Evolutionary conservation across 1,140 invertebrate genomes (phyloP).

Genomic region (Orius insidiosus): DNA sequence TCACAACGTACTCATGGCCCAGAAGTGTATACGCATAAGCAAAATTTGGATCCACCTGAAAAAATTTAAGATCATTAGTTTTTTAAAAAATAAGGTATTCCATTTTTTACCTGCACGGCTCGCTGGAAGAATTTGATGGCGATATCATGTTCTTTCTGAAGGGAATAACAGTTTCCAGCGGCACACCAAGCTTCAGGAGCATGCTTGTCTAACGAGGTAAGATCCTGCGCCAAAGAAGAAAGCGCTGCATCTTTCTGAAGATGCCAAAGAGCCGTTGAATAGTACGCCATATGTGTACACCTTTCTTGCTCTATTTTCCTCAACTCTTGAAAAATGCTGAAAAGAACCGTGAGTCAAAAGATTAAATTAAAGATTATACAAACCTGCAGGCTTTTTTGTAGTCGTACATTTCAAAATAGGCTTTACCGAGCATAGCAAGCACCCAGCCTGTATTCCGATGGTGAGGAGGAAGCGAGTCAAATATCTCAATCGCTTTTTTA

Average conservation of each 20-base stretch:
- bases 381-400: conserved; percentile 64
- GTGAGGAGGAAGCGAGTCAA: conserved; percentile 59
- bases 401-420: conserved; percentile 83
- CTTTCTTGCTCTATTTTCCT: conserved; percentile 68
- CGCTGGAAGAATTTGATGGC: conserved; percentile 97
- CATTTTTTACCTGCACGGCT: conserved; percentile 58
- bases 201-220: conserved; percentile 54
- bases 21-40: conserved; percentile 93
- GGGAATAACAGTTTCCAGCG: conserved; percentile 90
- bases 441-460: conserved; percentile 87
- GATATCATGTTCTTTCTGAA: conserved; percentile 94
- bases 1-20: conserved; percentile 91
- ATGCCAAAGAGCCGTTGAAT: conserved; percentile 95
- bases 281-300: conserved; percentile 83
- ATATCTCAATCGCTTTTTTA: conserved; percentile 59
- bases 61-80: background rate
- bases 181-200: conserved; percentile 84
- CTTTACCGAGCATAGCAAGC: conserved; percentile 70
- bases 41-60: conserved; percentile 81
- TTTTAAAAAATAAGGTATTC: background rate
- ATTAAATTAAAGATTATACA: background rate
- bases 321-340: conserved; percentile 47
- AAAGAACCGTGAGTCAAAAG: too few relatives aligned
- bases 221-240: conserved; percentile 77
- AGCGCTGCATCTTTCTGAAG: conserved; percentile 82